phyloP scores from a whole-genome alignment of 2,888 invertebrate genomes.

The Scaptomyza polygonia region DNA sequence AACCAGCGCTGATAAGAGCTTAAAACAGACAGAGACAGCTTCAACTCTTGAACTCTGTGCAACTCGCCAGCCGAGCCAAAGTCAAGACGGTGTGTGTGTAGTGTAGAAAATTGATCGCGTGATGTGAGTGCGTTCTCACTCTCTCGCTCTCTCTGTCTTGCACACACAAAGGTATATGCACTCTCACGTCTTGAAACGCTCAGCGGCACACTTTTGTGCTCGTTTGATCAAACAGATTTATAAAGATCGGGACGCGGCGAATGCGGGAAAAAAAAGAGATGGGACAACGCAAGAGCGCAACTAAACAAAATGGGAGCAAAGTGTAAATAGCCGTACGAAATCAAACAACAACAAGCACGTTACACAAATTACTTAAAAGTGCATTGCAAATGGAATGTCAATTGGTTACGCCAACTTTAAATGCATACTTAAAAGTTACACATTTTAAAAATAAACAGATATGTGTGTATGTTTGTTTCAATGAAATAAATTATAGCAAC shows the following conservation, averaged over 20 bases:
- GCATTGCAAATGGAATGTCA: constrained; percentile 47
- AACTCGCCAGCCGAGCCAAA: constrained; percentile 41
- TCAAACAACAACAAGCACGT: constrained; percentile 20
- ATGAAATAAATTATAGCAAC: constrained; percentile 56
- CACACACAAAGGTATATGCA: constrained; percentile 27
- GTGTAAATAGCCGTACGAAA: constrained; percentile 23
- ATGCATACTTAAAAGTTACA: constrained; percentile 14
- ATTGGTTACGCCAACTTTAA: constrained; percentile 33
- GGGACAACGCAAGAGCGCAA: constrained; percentile 21
- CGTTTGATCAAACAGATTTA: constrained; percentile 31
- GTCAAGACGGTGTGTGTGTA: constrained; percentile 26
- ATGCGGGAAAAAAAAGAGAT: background rate
- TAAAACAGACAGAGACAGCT: constrained; percentile 12
- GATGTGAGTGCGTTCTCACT: constrained; percentile 36
- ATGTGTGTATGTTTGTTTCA: constrained; percentile 18
- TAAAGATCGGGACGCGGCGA: background rate
- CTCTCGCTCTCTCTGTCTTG: constrained; percentile 14
- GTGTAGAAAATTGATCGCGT: constrained; percentile 47
- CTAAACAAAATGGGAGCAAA: constrained; percentile 40
- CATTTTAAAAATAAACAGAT: background rate
- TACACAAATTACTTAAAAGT: constrained; percentile 38
- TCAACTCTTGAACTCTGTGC: constrained; percentile 66
- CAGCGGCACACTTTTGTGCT: constrained; percentile 52
- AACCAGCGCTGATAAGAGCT: constrained; percentile 48
- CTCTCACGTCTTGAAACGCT: constrained; percentile 31